Base-by-base conservation (phyloP, 2,888 invertebrate species). In the Cheilosia impressa region DNA sequence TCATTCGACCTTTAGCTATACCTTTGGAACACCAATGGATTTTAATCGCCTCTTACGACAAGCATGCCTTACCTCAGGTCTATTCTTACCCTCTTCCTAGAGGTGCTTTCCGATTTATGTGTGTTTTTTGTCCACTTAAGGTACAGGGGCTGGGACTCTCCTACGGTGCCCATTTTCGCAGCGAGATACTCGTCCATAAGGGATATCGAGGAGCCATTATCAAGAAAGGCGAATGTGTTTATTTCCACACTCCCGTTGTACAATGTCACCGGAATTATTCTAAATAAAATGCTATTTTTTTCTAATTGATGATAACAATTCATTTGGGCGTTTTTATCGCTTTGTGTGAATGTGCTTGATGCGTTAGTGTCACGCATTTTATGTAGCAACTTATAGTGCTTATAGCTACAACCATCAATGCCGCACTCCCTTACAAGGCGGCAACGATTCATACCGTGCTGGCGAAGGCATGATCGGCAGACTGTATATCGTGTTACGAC, bases 91-190 rank as follows among this genome's bases (percentile, higher is more conserved):
- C 43, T 2, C 10, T n/a, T 41, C 22, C 3, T 53, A 10, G 53
- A 41, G 0, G 6, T 27, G 22, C 0, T 41, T n/a, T 53, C 65
- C 9, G 38, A n/a, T 13, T 82, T 72, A 34, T 76, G 53, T 22
- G 81, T 53, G 41, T 82, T 79, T 10, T 19, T 66, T 6, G 85
- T 87, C 87, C 87, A 87, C 19, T 65, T 87, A 6, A 87, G 43
- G 53, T 87, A 84, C 3, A 87, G 62, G 34, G 81, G 71, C 60
- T 80, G 66, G 76, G 65, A 4, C 87, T n/a, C n/a, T n/a, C n/a
- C n/a, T n/a, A n/a, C n/a, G n/a, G n/a, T n/a, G n/a, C n/a, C n/a
- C n/a, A n/a, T n/a, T n/a, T n/a, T n/a, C n/a, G n/a, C n/a, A n/a
- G n/a, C n/a, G n/a, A n/a, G n/a, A n/a, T n/a, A n/a, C n/a, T n/a